These are phyloP conservation scores for Steinernema feltiae DNA, from an alignment of 1,140 invertebrate genomes.

Conservation along the genomic window DNA sequence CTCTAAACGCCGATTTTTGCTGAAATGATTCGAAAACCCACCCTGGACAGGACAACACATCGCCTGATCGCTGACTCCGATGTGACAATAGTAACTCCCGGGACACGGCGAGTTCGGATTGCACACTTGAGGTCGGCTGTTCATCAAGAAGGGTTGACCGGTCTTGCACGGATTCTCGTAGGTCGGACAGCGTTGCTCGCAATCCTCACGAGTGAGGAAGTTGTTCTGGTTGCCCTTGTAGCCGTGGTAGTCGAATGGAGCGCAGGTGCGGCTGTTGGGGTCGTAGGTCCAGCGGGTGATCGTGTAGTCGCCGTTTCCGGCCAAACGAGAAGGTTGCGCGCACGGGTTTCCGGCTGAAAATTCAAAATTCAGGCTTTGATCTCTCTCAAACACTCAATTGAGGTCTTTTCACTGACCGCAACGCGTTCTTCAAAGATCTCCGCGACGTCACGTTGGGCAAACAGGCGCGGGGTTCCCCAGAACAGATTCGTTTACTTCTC, in stretches of 20 bases:
- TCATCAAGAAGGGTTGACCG: slow-evolving; percentile 36
- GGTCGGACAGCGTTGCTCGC: slow-evolving; percentile 68
- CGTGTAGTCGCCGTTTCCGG: slow-evolving; percentile 34
- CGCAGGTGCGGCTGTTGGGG: slow-evolving; percentile 22
- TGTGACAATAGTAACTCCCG: slow-evolving; percentile 41
- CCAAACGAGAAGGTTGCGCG: slow-evolving; percentile 29
- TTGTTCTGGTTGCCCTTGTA: slow-evolving; percentile 72
- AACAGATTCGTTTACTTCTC: background rate
- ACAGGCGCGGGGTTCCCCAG: background rate
- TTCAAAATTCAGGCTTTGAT: background rate
- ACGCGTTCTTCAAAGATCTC: background rate
- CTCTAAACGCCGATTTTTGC: background rate
- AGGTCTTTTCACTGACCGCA: background rate
- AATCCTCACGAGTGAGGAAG: slow-evolving; percentile 70
- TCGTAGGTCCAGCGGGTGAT: slow-evolving; percentile 45
- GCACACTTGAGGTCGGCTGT: slow-evolving; percentile 30
- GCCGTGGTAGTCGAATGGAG: slow-evolving; percentile 40
- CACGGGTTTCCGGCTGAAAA: slow-evolving; percentile 44
- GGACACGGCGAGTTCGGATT: slow-evolving; percentile 31
- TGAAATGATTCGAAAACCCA: slow-evolving; percentile 12
- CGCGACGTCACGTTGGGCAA: background rate
- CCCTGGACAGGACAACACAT: slow-evolving; percentile 44
- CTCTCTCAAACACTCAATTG: background rate
- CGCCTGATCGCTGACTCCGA: slow-evolving; percentile 36
- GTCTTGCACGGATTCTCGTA: slow-evolving; percentile 46